These are phyloP conservation scores for Tetranychus truncatus DNA, from an alignment of 2,888 invertebrate species.

Conservation along the genomic window DNA sequence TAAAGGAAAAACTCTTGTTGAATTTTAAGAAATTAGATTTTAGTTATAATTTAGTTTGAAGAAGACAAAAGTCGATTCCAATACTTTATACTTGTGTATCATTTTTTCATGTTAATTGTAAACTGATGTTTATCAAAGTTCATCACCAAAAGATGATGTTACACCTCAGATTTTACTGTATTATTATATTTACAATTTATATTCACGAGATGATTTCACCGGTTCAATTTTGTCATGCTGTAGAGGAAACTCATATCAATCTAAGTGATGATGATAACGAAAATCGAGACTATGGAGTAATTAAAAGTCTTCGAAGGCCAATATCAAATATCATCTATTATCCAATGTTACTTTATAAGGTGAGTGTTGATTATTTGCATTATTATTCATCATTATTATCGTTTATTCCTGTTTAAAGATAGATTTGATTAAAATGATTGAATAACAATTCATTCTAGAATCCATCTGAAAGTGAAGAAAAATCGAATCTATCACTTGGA, in stretches of 20 bases:
- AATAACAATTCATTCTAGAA: not conserved
- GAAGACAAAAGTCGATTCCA: no score
- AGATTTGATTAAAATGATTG: not conserved
- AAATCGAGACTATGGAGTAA: not conserved
- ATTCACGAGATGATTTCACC: not conserved
- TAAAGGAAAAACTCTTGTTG: no score
- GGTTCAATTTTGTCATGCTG: not conserved
- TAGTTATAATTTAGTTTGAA: no score
- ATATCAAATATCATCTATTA: not conserved
- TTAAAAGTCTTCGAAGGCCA: not conserved
- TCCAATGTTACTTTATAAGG: not conserved
- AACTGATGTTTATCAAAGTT: no score
- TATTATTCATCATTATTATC: not conserved
- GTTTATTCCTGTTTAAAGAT: no score
- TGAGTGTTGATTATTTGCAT: not conserved
- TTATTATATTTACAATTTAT: not conserved
- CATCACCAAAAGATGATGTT: not conserved
- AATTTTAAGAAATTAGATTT: no score
- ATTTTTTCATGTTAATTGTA: no score
- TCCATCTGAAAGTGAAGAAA: not conserved
- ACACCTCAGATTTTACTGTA: not conserved
- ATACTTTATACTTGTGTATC: no score
- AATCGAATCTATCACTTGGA: not conserved
- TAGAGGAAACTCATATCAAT: not conserved
- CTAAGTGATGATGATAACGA: not conserved